Conservation (phyloP, 2,888 invertebrate species). For the Criorhina ranunculi region DNA sequence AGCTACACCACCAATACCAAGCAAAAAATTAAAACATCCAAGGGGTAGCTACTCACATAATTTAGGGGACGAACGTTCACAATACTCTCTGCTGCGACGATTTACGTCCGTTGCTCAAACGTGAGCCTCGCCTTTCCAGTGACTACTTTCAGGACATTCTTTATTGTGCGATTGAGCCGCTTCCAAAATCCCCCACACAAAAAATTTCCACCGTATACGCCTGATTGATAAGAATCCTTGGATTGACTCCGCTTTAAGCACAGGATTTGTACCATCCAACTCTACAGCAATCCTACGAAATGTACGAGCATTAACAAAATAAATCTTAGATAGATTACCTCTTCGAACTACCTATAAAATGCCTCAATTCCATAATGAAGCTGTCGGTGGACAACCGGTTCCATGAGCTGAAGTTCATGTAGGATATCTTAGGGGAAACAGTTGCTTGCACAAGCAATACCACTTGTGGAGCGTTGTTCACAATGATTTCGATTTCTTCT, state of each 20-base stretch:
- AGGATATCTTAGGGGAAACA: not conserved
- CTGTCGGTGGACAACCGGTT: conserved; percentile 17
- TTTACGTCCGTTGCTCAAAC: too few species aligned
- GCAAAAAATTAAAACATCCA: conserved; percentile 13
- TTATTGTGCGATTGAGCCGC: conserved; percentile 39
- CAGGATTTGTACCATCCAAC: too few species aligned
- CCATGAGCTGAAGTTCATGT: conserved; percentile 43
- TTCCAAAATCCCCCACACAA: conserved; percentile 61
- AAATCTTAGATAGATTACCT: too few species aligned
- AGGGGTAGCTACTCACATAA: conserved; percentile 18
- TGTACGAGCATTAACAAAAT: too few species aligned
- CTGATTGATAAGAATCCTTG: too few species aligned
- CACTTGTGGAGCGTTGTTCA: not conserved
- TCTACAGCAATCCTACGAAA: too few species aligned
- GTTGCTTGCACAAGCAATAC: conserved; percentile 6
- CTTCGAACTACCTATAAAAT: conserved; percentile 21
- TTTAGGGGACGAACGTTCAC: too few species aligned
- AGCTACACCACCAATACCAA: not conserved
- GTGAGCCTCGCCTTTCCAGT: too few species aligned
- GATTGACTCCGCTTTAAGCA: too few species aligned
- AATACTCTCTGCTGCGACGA: too few species aligned
- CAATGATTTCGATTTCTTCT: not conserved
- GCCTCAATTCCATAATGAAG: conserved; percentile 39
- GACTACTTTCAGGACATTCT: conserved; percentile 34
- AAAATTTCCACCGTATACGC: not conserved